Evolutionary conservation across 2,888 invertebrate species (phyloP).

Genomic region (Gandaritis pyraliata): DNA sequence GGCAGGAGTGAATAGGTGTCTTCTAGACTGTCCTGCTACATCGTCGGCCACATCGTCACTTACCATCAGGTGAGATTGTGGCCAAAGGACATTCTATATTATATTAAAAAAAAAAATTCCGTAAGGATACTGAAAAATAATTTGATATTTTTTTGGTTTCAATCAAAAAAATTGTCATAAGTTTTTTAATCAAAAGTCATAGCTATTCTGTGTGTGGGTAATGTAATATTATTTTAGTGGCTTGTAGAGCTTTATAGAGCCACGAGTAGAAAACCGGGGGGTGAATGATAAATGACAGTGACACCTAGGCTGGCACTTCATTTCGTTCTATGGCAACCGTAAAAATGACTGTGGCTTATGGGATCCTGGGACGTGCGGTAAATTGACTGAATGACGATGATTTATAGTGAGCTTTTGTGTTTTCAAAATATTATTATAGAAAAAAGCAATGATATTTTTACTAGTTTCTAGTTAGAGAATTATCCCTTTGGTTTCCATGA

Average conservation of each 20-base stretch:
- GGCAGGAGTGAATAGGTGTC: too few species aligned
- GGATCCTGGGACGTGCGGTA: constrained; percentile 43
- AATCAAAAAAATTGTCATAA: too few species aligned
- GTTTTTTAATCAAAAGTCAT: too few species aligned
- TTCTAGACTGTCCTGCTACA: too few species aligned
- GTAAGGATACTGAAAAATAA: too few species aligned
- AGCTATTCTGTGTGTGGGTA: background rate
- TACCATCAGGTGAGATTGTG: too few species aligned
- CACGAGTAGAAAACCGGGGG: background rate
- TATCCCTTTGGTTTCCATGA: too few species aligned
- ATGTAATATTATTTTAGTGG: background rate
- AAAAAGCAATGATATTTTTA: too few species aligned
- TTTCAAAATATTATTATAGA: constrained; percentile 15
- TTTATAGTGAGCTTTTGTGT: constrained; percentile 35
- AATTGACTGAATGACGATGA: constrained; percentile 49
- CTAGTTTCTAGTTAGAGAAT: too few species aligned
- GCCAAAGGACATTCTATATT: too few species aligned
- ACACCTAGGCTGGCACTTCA: constrained; percentile 36
- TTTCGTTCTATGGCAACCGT: constrained; percentile 35
- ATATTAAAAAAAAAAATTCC: too few species aligned
- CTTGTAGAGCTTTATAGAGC: background rate
- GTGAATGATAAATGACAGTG: constrained; percentile 42
- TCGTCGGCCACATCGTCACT: too few species aligned
- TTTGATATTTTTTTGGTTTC: background rate
- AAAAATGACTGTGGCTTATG: constrained; percentile 45